These are phyloP conservation scores for Caerostris extrusa DNA, from an alignment of 1,140 invertebrate species.

Conservation along the genomic window DNA sequence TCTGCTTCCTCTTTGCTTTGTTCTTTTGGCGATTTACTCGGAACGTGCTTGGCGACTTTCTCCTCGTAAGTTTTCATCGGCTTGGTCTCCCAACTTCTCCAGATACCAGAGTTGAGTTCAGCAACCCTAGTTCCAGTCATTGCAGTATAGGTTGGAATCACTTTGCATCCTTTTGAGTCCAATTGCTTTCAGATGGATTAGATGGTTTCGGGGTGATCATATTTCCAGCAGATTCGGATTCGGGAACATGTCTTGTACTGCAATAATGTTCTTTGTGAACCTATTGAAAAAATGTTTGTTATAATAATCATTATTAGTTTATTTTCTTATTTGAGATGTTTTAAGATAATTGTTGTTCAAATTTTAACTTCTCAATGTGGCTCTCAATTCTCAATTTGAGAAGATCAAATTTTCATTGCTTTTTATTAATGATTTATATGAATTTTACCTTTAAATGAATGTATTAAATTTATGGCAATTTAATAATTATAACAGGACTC, in stretches of 20 bases:
- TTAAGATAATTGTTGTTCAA: no score
- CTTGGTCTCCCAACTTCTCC: not conserved
- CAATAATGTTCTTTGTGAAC: conserved; percentile 98
- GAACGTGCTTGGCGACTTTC: not conserved
- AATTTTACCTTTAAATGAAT: no score
- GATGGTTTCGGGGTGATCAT: conserved; percentile 74
- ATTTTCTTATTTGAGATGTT: no score
- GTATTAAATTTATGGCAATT: no score
- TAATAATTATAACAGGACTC: no score
- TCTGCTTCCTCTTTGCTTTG: conserved; percentile 32
- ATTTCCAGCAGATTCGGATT: conserved; percentile 78
- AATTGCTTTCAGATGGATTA: not conserved
- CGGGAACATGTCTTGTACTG: conserved; percentile 89
- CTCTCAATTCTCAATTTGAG: no score
- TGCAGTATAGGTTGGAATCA: conserved; percentile 81
- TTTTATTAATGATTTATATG: no score
- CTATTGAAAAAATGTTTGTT: conserved; percentile 29
- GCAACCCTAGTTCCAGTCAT: conserved; percentile 37
- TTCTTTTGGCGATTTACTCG: conserved; percentile 13
- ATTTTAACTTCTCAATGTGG: no score
- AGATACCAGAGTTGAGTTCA: conserved; percentile 19
- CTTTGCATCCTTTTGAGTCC: conserved; percentile 81
- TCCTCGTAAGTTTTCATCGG: not conserved
- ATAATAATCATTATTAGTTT: no score
- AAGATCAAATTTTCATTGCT: no score